Conservation (phyloP, 1,140 invertebrate species). For the Temnothorax curvispinosus region DNA sequence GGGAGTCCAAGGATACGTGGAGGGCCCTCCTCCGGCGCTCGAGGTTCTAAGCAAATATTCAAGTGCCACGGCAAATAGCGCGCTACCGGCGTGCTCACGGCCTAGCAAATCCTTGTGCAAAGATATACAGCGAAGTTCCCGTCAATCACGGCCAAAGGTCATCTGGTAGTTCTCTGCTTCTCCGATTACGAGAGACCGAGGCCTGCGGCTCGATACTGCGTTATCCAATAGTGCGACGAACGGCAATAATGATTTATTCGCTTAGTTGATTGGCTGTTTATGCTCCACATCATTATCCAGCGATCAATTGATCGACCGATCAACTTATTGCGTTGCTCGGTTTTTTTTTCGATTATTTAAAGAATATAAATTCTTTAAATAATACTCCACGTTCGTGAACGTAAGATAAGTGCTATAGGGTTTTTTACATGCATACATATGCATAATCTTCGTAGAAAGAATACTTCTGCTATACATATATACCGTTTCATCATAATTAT, state of each 20-base stretch:
- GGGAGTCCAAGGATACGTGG: slow-evolving; percentile 72
- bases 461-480: slow-evolving; percentile 1
- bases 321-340: background rate
- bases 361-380: background rate
- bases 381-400: background rate
- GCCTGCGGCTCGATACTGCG: background rate
- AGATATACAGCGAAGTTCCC: slow-evolving; percentile 43
- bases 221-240: slow-evolving; percentile 1
- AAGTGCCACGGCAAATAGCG: slow-evolving; percentile 74
- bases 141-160: slow-evolving; percentile 70
- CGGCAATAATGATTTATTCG: slow-evolving; percentile 27
- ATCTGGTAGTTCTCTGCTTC: slow-evolving; percentile 27
- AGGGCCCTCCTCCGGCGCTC: slow-evolving; percentile 62
- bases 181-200: background rate
- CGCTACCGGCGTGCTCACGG: slow-evolving; percentile 56
- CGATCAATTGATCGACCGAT: background rate
- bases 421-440: background rate
- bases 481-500: background rate
- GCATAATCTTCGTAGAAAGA: slow-evolving; percentile 3
- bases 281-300: slow-evolving; percentile 12
- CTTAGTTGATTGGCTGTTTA: slow-evolving; percentile 4
- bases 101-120: slow-evolving; percentile 59
- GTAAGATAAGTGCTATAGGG: background rate
- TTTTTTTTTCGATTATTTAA: background rate
- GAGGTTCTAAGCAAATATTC: slow-evolving; percentile 74